Evolutionary conservation across 2,797 vertebrate species (phyloP).

Genomic region (Scleropages formosus): DNA sequence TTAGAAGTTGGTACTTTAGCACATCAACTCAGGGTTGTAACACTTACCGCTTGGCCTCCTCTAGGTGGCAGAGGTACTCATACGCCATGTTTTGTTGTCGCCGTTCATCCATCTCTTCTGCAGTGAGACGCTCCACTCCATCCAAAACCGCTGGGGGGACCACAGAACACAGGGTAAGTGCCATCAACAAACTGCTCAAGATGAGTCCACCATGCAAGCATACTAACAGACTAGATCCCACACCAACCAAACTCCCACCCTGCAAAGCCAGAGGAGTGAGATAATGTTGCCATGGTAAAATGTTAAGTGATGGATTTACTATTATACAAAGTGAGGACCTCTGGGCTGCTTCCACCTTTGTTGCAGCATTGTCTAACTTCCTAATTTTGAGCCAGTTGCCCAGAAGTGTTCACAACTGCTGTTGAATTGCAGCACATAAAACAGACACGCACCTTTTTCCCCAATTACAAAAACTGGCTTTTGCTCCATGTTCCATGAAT

Average conservation of each 20-base stretch:
- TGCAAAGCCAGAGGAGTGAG: not conserved
- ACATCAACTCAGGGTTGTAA: not conserved
- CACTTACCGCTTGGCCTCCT: conserved; percentile 91
- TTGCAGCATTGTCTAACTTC: not conserved
- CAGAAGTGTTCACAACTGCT: not conserved
- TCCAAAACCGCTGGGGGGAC: conserved; percentile 84
- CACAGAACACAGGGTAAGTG: not conserved
- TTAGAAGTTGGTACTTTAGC: not conserved
- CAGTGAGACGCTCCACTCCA: conserved; percentile 94
- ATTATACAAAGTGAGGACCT: too few relatives aligned
- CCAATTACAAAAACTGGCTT: conserved; percentile 24
- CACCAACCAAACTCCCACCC: too few relatives aligned
- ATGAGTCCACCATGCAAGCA: not conserved
- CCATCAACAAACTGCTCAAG: not conserved
- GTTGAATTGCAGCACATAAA: not conserved
- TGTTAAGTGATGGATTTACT: not conserved
- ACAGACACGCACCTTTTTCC: conserved; percentile 10
- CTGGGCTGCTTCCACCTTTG: not conserved
- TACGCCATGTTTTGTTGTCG: conserved; percentile 96
- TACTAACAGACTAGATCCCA: too few relatives aligned
- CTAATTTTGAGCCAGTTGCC: not conserved
- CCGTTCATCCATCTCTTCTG: conserved; percentile 96
- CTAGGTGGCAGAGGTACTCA: conserved; percentile 95
- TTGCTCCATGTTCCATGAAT: conserved; percentile 28
- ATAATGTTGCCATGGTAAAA: not conserved